phyloP scores from a whole-genome alignment of 2,113 vertebrate genomes.

The Lota lota region DNA sequence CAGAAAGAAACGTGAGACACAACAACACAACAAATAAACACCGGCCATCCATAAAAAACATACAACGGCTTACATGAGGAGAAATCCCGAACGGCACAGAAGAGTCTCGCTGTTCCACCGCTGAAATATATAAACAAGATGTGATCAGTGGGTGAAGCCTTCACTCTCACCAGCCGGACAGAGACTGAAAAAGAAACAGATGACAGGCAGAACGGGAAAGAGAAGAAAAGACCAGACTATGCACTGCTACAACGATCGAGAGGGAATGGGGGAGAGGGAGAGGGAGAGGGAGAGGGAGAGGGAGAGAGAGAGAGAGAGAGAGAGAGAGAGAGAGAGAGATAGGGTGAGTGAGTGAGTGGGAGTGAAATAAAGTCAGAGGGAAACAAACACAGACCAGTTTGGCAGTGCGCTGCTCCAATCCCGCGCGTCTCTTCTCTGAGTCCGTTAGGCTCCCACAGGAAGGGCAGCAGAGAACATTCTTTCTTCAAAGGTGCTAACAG shows the following conservation, averaged over 20 bases:
- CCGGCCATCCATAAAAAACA: constrained; percentile 16
- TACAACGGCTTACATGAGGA: too few species aligned
- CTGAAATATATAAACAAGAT: constrained; percentile 51
- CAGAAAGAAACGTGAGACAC: neutral
- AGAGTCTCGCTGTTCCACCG: constrained; percentile 34
- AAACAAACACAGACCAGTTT: constrained; percentile 17
- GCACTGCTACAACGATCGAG: constrained; percentile 11
- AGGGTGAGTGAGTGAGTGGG: too few species aligned
- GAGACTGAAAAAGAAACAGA: constrained; percentile 51
- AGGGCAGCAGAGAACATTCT: constrained; percentile 64
- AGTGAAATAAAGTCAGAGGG: constrained; percentile 9
- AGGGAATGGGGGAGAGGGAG: neutral
- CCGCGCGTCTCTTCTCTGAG: constrained; percentile 12
- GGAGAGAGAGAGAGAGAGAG: too few species aligned
- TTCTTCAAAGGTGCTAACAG: constrained; percentile 64
- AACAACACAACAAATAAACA: neutral
- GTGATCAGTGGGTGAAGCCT: constrained; percentile 33
- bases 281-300: too few species aligned
- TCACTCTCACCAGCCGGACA: constrained; percentile 8
- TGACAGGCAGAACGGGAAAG: constrained; percentile 39
- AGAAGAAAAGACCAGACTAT: constrained; percentile 3
- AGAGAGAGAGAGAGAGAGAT: too few species aligned
- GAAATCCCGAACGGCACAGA: neutral
- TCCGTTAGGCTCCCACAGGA: constrained; percentile 42
- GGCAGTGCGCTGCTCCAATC: constrained; percentile 20